Evolutionary conservation across 2,888 invertebrate species (phyloP).

Genomic region (Caenorhabditis sp.): DNA sequence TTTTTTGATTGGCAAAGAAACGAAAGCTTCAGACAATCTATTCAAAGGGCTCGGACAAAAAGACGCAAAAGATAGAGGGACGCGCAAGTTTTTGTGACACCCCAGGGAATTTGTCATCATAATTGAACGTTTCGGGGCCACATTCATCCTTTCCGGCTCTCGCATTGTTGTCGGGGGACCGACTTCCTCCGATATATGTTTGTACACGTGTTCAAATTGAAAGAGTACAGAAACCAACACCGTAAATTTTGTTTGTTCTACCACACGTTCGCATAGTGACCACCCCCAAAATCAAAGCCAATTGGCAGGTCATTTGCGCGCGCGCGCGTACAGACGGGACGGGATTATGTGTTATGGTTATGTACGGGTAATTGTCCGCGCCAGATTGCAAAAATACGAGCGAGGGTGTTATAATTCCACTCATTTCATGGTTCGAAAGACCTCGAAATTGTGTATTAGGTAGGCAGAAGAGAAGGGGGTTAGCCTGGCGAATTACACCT

Average conservation of each 20-base stretch:
- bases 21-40: not conserved
- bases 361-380: slow-evolving; percentile 32
- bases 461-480: not conserved
- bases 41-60: not conserved
- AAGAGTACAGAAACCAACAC: slow-evolving; percentile 17
- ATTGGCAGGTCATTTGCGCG: slow-evolving; percentile 24
- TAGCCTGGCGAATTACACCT: no score
- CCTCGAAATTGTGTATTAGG: not conserved
- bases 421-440: slow-evolving; percentile 8
- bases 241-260: slow-evolving; percentile 10
- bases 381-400: slow-evolving; percentile 45
- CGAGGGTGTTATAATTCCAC: slow-evolving; percentile 32
- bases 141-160: not conserved
- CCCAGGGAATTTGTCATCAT: slow-evolving; percentile 56
- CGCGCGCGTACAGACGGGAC: not conserved
- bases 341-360: slow-evolving; percentile 32
- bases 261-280: no score
- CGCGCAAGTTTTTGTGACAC: slow-evolving; percentile 46
- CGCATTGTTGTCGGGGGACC: not conserved
- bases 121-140: slow-evolving; percentile 44
- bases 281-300: no score
- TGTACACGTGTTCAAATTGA: slow-evolving; percentile 18
- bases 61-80: not conserved
- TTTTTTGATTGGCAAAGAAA: no score
- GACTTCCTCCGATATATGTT: not conserved